Evolutionary conservation across 2,888 invertebrate species (phyloP).

Genomic region (Eilema griseolum): DNA sequence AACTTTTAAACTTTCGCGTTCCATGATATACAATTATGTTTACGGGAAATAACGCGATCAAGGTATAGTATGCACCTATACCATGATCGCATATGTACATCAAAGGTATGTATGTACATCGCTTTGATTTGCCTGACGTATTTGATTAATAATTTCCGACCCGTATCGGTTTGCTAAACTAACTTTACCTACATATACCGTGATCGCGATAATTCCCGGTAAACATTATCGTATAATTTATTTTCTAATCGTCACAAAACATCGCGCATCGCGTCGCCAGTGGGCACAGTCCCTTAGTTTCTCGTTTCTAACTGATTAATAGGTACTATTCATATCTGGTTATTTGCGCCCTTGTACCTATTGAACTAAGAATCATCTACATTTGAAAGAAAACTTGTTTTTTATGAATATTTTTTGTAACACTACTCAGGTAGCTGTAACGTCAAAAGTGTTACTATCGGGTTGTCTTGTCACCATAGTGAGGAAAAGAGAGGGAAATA

Average conservation of each 20-base stretch:
- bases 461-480: not conserved
- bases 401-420: not conserved
- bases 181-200: no score
- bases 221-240: no score
- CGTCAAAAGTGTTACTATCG: not conserved
- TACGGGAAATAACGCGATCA: no score
- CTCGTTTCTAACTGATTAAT: conserved; percentile 58
- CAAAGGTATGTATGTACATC: no score
- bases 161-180: no score
- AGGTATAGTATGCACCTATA: no score
- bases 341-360: not conserved
- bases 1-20: no score
- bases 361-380: not conserved
- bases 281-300: conserved; percentile 38
- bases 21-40: no score
- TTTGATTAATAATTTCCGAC: no score
- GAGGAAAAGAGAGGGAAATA: not conserved
- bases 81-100: no score
- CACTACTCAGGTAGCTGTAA: not conserved
- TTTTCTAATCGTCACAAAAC: not conserved
- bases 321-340: conserved; percentile 58
- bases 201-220: no score
- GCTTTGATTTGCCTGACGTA: no score
- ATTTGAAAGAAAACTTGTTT: conserved; percentile 8
- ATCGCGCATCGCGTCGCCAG: not conserved